These are phyloP conservation scores for Plusia festucae DNA, from an alignment of 2,888 invertebrate genomes.

Conservation along the genomic window DNA sequence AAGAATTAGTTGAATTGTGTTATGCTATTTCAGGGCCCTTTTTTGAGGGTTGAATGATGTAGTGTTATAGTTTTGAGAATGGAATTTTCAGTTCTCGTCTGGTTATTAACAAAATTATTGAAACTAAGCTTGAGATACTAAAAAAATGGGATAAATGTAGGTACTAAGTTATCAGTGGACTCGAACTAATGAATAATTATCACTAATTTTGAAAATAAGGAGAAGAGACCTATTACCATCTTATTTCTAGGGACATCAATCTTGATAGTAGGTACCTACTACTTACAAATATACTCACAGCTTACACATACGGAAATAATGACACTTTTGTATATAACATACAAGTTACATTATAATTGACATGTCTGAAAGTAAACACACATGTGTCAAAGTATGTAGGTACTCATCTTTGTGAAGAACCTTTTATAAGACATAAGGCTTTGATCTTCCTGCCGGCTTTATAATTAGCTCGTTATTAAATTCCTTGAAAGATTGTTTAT, in stretches of 20 bases:
- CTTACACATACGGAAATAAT: not conserved
- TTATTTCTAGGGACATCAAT: too few species aligned
- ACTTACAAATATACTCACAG: not conserved
- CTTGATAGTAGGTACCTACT: too few species aligned
- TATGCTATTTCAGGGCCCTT: constrained; percentile 19
- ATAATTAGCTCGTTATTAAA: constrained; percentile 67
- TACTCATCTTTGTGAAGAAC: constrained; percentile 30
- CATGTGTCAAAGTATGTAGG: constrained; percentile 21
- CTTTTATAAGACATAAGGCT: constrained; percentile 59
- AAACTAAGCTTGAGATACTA: too few species aligned
- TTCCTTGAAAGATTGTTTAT: constrained; percentile 55
- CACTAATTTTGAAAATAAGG: too few species aligned
- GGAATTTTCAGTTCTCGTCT: not conserved
- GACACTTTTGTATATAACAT: not conserved
- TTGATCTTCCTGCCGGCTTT: constrained; percentile 65
- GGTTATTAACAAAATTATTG: too few species aligned
- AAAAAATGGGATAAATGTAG: too few species aligned
- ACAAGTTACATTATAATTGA: not conserved
- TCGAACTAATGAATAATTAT: too few species aligned
- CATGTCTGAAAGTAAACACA: not conserved
- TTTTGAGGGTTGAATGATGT: not conserved
- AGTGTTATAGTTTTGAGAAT: not conserved
- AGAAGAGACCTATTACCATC: too few species aligned
- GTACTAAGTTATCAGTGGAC: too few species aligned
- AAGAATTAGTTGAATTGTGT: constrained; percentile 33